Conservation (phyloP, 2,113 vertebrate species). For the Felis chaus region DNA sequence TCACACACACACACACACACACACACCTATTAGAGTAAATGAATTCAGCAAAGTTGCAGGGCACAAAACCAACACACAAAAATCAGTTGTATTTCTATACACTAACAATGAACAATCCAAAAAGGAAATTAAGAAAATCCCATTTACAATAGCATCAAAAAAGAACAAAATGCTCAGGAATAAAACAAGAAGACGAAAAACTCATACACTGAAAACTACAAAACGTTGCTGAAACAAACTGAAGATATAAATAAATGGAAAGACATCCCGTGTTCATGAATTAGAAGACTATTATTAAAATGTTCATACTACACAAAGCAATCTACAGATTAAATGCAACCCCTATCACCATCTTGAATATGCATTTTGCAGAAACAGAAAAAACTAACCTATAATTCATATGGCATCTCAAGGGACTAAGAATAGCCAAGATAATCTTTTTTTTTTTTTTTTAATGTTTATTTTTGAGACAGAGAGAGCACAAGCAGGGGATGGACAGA, state of each 20-base stretch:
- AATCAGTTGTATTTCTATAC: background rate
- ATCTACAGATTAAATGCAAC: background rate
- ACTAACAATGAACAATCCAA: background rate
- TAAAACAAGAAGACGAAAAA: background rate
- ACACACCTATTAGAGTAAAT: background rate
- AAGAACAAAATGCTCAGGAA: background rate
- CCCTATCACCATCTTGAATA: background rate
- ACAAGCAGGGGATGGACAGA: too few species aligned
- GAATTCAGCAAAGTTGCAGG: background rate
- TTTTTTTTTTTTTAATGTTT: background rate
- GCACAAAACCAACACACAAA: background rate
- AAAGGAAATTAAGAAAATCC: background rate
- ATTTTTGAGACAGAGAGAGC: too few species aligned
- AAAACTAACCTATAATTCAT: background rate
- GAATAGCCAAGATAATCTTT: background rate
- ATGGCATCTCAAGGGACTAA: background rate
- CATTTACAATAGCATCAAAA: background rate
- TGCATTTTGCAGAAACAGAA: background rate
- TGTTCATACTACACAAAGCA: background rate
- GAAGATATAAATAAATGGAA: slow-evolving; percentile 13
- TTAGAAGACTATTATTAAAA: background rate
- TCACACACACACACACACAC: background rate
- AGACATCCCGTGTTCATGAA: background rate
- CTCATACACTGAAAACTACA: background rate
- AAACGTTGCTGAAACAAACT: background rate